Evolutionary conservation across 2,797 vertebrate species (phyloP), one percentile per base, ranked within the genome.

Genomic region (Channa striata): DNA sequence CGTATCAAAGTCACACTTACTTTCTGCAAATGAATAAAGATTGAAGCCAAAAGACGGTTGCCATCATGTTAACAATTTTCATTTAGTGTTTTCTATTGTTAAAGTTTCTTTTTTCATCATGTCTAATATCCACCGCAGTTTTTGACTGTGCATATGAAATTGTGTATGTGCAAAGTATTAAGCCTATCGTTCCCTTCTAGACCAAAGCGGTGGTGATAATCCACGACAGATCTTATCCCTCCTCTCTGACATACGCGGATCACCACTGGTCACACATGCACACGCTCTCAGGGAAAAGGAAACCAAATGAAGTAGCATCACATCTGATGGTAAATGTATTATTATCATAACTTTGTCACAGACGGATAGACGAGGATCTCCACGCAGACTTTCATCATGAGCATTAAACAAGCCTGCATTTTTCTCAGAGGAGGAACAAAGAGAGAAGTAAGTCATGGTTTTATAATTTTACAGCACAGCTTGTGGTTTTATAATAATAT

Each of bases 401-500:
- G 82, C 78, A 42, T 89, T 11, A 91, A 93, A 67, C 90, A 92
- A 63, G 89, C 93, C 5, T 94, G 93, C 76, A 94, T 94, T 77
- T 94, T 94, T 82, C 91, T 94, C 44, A 87, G 75, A 82, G 91
- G 92, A 61, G 90, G 84, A 52, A 83, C 91, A 17, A 88, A 50
- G 34, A 84, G 86, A 86, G 73, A 81, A 46, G 93, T 94, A 85
- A 93, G 92, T 84, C 9, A 59, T 54, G 16, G 0, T 42, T 60
- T 44, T 30, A 3, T 30, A 30, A 30, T 30, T 30, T 30, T 30
- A 6, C 25, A 30, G 3, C 6, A 30, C 25, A 30, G 25, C 25
- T 30, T 16, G 30, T 59, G 0, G 54, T 69, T 64, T 61, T 4
- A 30, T 33, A 43, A 21, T 14, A 36, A 3, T 37, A 17, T 42